Evolutionary conservation across 2,888 invertebrate species (phyloP).

Genomic region (Temnothorax ravouxi): DNA sequence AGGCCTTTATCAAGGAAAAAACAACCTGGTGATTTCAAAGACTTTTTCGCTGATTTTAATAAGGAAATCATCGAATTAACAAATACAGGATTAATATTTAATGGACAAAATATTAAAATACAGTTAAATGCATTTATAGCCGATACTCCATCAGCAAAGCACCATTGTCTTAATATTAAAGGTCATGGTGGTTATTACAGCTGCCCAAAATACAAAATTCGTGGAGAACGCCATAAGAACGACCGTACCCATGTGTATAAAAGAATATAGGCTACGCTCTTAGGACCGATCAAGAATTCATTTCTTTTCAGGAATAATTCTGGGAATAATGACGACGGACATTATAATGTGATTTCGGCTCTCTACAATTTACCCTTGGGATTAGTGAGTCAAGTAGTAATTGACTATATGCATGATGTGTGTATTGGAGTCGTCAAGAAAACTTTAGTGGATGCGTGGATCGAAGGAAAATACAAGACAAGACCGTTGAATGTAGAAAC

Average conservation of each 20-base stretch:
- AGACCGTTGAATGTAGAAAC: not conserved
- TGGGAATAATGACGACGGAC: not conserved
- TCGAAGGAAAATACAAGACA: not conserved
- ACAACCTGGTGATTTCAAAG: not conserved
- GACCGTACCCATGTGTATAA: not conserved
- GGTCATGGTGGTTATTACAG: not conserved
- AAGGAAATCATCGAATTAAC: not conserved
- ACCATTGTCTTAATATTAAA: not conserved
- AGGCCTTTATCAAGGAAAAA: not conserved
- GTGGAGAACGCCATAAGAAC: not conserved
- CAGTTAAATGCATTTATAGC: not conserved
- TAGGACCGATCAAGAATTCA: not conserved
- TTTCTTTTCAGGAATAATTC: too few species aligned
- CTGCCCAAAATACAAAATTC: not conserved
- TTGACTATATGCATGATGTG: not conserved
- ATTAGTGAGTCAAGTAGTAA: not conserved
- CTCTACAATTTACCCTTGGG: not conserved
- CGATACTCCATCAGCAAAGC: not conserved
- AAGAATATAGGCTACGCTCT: not conserved
- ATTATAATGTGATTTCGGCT: not conserved
- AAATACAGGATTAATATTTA: not conserved
- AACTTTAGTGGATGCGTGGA: not conserved
- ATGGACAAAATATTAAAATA: not conserved
- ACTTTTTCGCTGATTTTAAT: not conserved
- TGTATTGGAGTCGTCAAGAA: not conserved